These are phyloP conservation scores for Heliconius aoede DNA, from an alignment of 2,888 invertebrate species.

Conservation along the genomic window DNA sequence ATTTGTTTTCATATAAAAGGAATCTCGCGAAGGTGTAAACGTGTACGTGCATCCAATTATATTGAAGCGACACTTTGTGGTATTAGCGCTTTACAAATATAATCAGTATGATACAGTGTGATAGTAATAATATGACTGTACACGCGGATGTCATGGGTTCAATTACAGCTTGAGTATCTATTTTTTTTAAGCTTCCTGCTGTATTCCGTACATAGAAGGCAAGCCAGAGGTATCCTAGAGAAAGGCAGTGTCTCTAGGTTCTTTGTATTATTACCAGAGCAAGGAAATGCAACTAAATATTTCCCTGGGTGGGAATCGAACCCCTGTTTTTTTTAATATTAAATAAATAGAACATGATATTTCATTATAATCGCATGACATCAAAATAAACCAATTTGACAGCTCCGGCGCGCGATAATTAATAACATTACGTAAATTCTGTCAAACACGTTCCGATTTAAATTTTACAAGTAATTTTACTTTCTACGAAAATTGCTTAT, in stretches of 20 bases:
- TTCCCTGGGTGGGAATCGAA: too few relatives aligned
- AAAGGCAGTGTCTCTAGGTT: background rate
- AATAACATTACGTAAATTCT: constrained; percentile 12
- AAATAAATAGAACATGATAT: constrained; percentile 2
- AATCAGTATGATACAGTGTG: background rate
- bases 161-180: background rate
- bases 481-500: background rate
- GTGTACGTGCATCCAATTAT: constrained; percentile 32
- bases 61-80: constrained; percentile 13
- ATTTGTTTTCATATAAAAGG: constrained; percentile 20
- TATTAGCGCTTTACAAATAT: constrained; percentile 8
- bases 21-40: constrained; percentile 12
- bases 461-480: background rate
- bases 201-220: background rate
- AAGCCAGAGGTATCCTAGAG: background rate
- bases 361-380: constrained; percentile 10
- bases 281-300: too few relatives aligned
- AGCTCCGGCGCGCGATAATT: constrained; percentile 15
- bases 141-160: background rate
- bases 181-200: background rate
- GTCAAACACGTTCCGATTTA: background rate
- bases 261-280: background rate
- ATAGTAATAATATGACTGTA: background rate
- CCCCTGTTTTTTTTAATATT: too few relatives aligned
- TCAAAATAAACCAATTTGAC: constrained; percentile 17